Base-by-base conservation (phyloP, 2,797 vertebrate species). In the Gymnocypris eckloni region DNA sequence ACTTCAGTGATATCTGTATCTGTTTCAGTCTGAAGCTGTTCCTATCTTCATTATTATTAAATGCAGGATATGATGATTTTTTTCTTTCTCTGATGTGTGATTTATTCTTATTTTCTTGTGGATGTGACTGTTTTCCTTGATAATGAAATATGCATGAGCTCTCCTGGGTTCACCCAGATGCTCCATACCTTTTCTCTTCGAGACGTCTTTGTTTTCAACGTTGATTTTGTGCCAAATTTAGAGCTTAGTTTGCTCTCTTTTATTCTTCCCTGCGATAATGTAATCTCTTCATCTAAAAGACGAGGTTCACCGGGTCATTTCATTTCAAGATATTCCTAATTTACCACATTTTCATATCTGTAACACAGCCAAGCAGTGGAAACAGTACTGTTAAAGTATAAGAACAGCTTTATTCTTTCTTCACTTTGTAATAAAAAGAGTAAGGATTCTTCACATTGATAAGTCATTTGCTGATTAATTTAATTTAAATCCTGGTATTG, bases 61-160 rank as follows among this genome's bases (percentile, higher is more conserved):
- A 75, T 76, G 9, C 28, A 18, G 72, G 7, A 22, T 79, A 48
- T 37, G 56, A 72, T 28, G 25, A 61, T 59, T 18, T 54, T 56
- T 56, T 54, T 54, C 6, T 41, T 41, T 41, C 39, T 20, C 50
- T 41, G 48, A 50, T 56, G 48, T 77, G 72, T 16, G 39, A 66
- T 86, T 85, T 83, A 86, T 83, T 82, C 82, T 77, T 72, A 84
- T 82, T 72, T 71, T 76, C 39, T 52, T 76, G 48, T 76, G 61
- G 71, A 67, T 76, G 41, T 61, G 64, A 78, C 85, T 84, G 83
- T 81, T 61, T 84, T 70, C 66, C 12, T 61, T 45, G 45, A 54
- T 77, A 83, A 88, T 88, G 56, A 87, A 90, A 86, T 82, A 88
- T 88, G 77, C 76, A 88, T 88, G 86, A 83, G 81, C 41, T 87